These are phyloP conservation scores for Mormyrus iriodes DNA, from an alignment of 2,113 vertebrate species.

Conservation along the genomic window DNA sequence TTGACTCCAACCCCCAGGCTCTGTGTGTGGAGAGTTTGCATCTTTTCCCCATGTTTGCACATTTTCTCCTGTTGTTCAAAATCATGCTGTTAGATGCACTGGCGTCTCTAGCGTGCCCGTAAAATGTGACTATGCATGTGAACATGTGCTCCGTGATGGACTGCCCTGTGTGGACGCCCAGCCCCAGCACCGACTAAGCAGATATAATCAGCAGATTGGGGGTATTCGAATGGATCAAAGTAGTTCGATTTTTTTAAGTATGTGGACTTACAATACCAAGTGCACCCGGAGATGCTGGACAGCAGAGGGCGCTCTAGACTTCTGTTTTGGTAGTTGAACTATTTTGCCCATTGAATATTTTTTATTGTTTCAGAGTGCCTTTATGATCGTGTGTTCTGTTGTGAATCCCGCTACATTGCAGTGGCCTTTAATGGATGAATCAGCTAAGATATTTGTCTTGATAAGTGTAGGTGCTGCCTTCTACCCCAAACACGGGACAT, in stretches of 20 bases:
- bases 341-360: not conserved
- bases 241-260: not conserved
- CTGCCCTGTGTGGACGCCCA: not conserved
- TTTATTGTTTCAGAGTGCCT: not conserved
- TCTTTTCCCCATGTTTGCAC: not conserved
- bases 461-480: not conserved
- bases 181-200: not conserved
- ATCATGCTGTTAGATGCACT: not conserved
- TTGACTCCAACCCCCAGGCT: not conserved
- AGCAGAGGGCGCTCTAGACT: constrained; percentile 5
- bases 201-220: not conserved
- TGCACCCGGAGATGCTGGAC: not conserved
- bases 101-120: not conserved
- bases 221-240: not conserved
- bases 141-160: not conserved
- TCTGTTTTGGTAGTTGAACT: not conserved
- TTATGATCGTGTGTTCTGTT: not conserved
- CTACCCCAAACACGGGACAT: not conserved
- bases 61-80: too few relatives aligned
- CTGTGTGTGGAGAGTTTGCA: not conserved
- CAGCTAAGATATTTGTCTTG: not conserved
- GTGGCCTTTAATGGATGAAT: not conserved
- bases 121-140: not conserved
- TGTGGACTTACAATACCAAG: not conserved
- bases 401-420: not conserved